Evolutionary conservation across 1,140 invertebrate species (phyloP).

Genomic region (Tetramorium parvispinum): DNA sequence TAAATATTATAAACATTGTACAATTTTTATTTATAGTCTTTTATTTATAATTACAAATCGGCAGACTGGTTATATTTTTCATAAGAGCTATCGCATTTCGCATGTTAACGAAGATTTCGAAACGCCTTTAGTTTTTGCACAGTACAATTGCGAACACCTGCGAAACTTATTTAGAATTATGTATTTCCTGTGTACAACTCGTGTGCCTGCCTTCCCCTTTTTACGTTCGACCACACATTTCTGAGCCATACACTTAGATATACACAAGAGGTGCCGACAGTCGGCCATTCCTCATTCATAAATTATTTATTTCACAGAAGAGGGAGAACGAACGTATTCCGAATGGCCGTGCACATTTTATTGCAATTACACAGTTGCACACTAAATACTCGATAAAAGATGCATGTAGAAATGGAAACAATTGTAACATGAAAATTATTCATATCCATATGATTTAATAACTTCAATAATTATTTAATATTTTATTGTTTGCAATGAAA

Average conservation of each 20-base stretch:
- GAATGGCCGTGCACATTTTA: slow-evolving; percentile 22
- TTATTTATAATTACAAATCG: background rate
- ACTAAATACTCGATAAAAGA: slow-evolving; percentile 35
- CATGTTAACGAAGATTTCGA: background rate
- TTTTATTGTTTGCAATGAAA: slow-evolving; percentile 1
- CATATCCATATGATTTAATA: slow-evolving; percentile 1
- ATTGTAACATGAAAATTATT: slow-evolving; percentile 13
- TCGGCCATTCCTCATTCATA: slow-evolving; percentile 75
- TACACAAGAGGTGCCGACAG: slow-evolving; percentile 43
- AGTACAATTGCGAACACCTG: slow-evolving; percentile 62
- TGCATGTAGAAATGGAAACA: background rate
- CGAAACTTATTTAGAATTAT: slow-evolving; percentile 66
- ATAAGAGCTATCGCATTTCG: background rate
- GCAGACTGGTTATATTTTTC: background rate
- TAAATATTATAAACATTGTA: background rate
- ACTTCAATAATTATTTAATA: slow-evolving; percentile 29
- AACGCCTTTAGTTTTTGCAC: slow-evolving; percentile 45
- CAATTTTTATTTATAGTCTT: background rate
- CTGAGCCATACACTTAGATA: slow-evolving; percentile 45
- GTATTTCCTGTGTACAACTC: slow-evolving; percentile 53
- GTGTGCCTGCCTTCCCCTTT: slow-evolving; percentile 59
- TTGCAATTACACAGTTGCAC: slow-evolving; percentile 39
- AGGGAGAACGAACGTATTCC: background rate
- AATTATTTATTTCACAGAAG: slow-evolving; percentile 72
- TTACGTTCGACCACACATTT: slow-evolving; percentile 27